phyloP scores from a whole-genome alignment of 2,113 vertebrate genomes.

The Salvator merianae region DNA sequence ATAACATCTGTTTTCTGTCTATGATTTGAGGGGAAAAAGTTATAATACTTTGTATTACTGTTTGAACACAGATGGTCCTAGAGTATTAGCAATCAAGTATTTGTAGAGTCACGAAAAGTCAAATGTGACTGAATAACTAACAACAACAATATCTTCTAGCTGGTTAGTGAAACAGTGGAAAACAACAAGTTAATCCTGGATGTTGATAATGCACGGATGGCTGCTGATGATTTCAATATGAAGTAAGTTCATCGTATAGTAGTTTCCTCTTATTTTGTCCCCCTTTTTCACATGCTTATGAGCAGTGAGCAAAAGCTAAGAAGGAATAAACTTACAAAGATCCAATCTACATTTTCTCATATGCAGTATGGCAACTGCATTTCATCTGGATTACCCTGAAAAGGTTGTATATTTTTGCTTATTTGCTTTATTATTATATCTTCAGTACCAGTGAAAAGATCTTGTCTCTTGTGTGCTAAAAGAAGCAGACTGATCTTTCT shows the following conservation, averaged over 20 bases:
- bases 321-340: too few relatives aligned
- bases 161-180: conserved; percentile 68
- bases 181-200: conserved; percentile 78
- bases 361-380: too few relatives aligned
- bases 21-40: background rate
- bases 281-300: background rate
- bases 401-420: too few relatives aligned
- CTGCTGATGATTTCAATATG: conserved; percentile 86
- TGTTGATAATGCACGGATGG: conserved; percentile 85
- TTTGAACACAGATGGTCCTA: background rate
- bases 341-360: too few relatives aligned
- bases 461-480: too few relatives aligned
- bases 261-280: background rate
- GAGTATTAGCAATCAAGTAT: background rate
- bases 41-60: background rate
- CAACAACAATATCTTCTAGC: conserved; percentile 15
- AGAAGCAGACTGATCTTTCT: too few relatives aligned
- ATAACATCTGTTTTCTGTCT: background rate
- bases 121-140: too few relatives aligned
- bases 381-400: too few relatives aligned
- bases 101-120: too few relatives aligned
- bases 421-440: too few relatives aligned
- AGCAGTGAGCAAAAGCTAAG: background rate
- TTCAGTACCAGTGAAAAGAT: too few relatives aligned
- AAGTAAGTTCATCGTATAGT: conserved; percentile 78